Conservation (phyloP, 2,113 vertebrate genomes). For the Eulemur rufifrons region DNA sequence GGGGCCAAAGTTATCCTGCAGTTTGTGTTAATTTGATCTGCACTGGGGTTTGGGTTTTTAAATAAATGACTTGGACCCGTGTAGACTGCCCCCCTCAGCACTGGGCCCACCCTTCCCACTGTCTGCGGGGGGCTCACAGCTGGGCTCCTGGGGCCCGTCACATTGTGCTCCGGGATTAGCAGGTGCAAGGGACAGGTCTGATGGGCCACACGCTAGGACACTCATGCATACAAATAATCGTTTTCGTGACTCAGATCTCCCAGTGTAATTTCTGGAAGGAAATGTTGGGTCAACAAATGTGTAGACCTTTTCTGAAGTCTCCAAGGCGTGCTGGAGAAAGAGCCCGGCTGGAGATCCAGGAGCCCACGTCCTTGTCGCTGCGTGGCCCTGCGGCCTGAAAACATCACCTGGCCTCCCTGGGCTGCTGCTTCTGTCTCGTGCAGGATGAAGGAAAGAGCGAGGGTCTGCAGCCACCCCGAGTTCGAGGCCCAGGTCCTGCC, state of each 20-base stretch:
- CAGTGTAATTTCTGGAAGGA: not conserved
- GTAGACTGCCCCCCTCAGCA: fast-evolving
- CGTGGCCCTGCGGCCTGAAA: not conserved
- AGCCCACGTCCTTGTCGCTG: fast-evolving
- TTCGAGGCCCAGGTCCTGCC: not conserved
- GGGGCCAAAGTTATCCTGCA: not conserved
- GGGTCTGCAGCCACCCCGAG: fast-evolving
- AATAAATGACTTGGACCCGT: not conserved
- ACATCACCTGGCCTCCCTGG: not conserved
- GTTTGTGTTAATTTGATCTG: not conserved
- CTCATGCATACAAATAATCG: not conserved
- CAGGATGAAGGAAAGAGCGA: not conserved
- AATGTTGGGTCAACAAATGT: not conserved
- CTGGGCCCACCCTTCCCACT: not conserved
- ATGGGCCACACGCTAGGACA: not conserved
- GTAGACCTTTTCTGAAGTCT: not conserved
- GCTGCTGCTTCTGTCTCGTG: not conserved
- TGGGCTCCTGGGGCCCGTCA: not conserved
- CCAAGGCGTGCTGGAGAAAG: too few relatives aligned
- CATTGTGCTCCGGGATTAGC: too few relatives aligned
- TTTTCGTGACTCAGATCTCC: not conserved
- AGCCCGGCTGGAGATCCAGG: not conserved
- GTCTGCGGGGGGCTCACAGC: not conserved
- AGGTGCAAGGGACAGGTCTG: not conserved
- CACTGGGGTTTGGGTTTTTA: not conserved